phyloP scores from a whole-genome alignment of 2,113 vertebrate species.

The Phycodurus eques region DNA sequence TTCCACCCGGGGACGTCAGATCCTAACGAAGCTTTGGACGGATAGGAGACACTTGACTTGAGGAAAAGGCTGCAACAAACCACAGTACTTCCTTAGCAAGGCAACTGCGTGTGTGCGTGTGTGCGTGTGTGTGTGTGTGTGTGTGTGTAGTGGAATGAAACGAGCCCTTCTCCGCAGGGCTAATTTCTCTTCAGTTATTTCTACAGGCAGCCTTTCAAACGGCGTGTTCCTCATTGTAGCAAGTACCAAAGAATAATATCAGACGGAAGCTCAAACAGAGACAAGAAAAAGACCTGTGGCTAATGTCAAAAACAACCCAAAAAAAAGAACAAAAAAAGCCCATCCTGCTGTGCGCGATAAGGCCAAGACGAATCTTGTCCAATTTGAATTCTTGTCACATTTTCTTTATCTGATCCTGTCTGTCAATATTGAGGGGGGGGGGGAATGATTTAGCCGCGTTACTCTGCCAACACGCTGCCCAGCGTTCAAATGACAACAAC shows the following conservation, averaged over 20 bases:
- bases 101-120: not conserved
- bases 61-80: slow-evolving; percentile 18
- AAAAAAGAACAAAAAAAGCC: not conserved
- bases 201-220: slow-evolving; percentile 21
- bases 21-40: slow-evolving; percentile 25
- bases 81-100: slow-evolving; percentile 13
- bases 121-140: not conserved
- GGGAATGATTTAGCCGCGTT: not conserved
- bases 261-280: slow-evolving; percentile 24
- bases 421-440: not conserved
- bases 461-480: not conserved
- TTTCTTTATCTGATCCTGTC: slow-evolving; percentile 8
- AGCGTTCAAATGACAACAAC: not conserved
- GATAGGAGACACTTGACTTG: slow-evolving; percentile 16
- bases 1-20: slow-evolving; percentile 18
- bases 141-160: slow-evolving; percentile 22
- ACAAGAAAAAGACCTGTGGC: slow-evolving; percentile 34
- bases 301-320: slow-evolving; percentile 10
- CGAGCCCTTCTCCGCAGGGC: slow-evolving; percentile 16
- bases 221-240: not conserved
- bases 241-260: slow-evolving; percentile 15
- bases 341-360: not conserved
- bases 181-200: slow-evolving; percentile 27
- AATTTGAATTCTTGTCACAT: not conserved
- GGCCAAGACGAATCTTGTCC: not conserved